phyloP scores from a whole-genome alignment of 2,113 vertebrate species.

The Xenopus borealis region DNA sequence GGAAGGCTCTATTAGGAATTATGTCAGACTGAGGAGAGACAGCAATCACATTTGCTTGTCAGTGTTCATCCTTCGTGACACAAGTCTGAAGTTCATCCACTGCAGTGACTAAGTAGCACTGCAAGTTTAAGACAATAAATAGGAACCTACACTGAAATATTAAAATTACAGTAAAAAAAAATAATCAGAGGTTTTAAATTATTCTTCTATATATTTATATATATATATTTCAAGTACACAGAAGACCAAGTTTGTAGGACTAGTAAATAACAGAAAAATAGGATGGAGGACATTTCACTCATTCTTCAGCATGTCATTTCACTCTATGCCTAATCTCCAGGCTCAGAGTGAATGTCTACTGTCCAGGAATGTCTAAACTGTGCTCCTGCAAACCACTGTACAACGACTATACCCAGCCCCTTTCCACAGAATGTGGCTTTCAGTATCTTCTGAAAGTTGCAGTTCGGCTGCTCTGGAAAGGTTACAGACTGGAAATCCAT shows the following conservation, averaged over 20 bases:
- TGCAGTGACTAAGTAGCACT: conserved; percentile 18
- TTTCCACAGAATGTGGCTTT: too few species aligned
- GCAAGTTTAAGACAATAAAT: conserved; percentile 8
- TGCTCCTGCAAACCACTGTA: too few species aligned
- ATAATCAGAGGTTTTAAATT: conserved; percentile 19
- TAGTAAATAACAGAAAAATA: conserved; percentile 34
- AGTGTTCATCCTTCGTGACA: neutral
- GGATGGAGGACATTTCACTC: neutral
- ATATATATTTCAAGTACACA: conserved; percentile 60
- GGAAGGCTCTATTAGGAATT: too few species aligned
- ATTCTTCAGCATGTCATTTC: neutral
- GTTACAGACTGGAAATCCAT: too few species aligned
- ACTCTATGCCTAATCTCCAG: too few species aligned
- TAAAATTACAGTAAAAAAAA: conserved; percentile 3
- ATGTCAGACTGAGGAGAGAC: too few species aligned
- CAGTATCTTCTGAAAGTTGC: too few species aligned
- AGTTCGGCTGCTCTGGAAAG: too few species aligned
- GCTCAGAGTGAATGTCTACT: too few species aligned
- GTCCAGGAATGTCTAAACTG: too few species aligned
- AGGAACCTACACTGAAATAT: conserved; percentile 1
- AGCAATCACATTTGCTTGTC: neutral
- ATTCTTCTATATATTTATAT: conserved; percentile 10
- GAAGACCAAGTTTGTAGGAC: conserved; percentile 62
- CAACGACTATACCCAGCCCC: too few species aligned
- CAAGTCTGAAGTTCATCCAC: conserved; percentile 2